These are phyloP conservation scores for Burhinus bistriatus DNA, from an alignment of 2,113 vertebrate species.

Conservation along the genomic window DNA sequence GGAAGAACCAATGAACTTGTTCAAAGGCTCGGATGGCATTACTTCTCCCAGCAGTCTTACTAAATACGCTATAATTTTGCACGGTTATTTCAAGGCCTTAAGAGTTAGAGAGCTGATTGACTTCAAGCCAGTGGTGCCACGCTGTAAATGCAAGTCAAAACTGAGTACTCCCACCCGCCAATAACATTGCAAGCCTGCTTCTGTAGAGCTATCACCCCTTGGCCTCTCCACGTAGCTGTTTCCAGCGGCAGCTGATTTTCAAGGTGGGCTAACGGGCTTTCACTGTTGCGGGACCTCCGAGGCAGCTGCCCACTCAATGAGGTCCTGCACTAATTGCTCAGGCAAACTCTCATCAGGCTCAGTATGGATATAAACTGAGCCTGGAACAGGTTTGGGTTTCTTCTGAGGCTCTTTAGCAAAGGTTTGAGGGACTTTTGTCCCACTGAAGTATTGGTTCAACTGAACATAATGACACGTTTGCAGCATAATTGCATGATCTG, in stretches of 20 bases:
- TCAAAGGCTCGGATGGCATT: neutral
- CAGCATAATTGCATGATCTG: neutral
- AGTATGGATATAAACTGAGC: neutral
- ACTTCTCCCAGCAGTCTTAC: neutral
- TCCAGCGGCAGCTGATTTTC: neutral
- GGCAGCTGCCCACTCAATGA: neutral
- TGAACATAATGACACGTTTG: neutral
- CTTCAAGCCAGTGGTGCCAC: accelerated
- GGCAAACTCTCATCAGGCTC: neutral
- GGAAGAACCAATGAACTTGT: neutral
- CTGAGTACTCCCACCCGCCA: neutral
- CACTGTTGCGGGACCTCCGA: neutral
- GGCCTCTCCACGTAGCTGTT: neutral
- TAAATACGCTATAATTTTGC: neutral
- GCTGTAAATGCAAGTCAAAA: neutral
- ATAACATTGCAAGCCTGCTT: neutral
- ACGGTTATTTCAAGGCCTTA: neutral
- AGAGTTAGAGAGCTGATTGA: neutral
- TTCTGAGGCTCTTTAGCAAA: neutral
- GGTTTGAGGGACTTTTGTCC: neutral
- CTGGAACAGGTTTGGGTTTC: neutral
- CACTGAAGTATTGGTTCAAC: neutral
- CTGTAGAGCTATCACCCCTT: neutral
- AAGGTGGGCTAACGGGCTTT: neutral
- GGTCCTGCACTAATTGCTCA: neutral